A percentile compares a stretch with the other conserved stretches of the same genome.
Conservation (phyloP, 2,113 vertebrate genomes). For the Cyrtonyx montezumae region DNA sequence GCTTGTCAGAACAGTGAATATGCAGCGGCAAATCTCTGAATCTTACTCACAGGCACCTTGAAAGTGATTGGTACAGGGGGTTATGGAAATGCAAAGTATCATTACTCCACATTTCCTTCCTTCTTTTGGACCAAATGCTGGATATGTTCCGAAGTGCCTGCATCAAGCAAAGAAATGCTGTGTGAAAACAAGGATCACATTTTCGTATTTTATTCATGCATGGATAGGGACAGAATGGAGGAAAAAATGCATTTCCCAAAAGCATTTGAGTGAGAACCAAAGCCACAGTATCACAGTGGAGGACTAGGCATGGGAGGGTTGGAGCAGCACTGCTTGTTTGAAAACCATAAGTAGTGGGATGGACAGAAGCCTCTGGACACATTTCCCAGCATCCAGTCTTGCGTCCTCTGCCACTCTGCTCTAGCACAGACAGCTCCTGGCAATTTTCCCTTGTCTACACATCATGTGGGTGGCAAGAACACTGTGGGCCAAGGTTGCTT, state of each 20-base stretch:
- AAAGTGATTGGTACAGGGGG: neutral
- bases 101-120: neutral
- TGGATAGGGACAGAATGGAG: neutral
- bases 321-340: neutral
- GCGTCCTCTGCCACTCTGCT: neutral
- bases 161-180: neutral
- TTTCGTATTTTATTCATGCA: neutral
- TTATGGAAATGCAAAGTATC: neutral
- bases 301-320: neutral
- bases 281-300: neutral
- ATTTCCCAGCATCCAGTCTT: neutral
- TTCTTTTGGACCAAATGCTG: neutral
- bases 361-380: neutral
- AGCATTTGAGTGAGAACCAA: neutral
- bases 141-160: neutral
- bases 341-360: neutral
- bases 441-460: neutral
- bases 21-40: neutral
- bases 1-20: neutral
- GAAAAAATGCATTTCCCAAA: neutral
- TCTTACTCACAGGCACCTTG: neutral
- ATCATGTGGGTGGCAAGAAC: neutral
- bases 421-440: neutral
- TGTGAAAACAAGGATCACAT: neutral
- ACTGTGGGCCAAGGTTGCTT: neutral